A percentile compares a stretch with the other conserved stretches of the same genome.
phyloP scores from a whole-genome alignment of 2,797 vertebrate genomes.

The Danio kyathit region DNA sequence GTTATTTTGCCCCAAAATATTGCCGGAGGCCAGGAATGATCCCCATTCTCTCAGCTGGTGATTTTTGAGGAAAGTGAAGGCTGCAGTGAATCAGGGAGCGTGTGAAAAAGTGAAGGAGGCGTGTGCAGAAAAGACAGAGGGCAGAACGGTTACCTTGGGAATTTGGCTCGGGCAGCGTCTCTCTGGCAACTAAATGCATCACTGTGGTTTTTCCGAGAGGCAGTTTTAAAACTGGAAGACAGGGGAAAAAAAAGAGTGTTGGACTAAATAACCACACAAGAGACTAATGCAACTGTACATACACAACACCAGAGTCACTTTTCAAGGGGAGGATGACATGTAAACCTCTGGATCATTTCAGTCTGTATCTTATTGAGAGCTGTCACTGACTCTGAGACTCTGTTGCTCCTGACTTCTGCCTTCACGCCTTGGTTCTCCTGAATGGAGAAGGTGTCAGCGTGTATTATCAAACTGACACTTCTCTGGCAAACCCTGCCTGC shows the following conservation, averaged over 20 bases:
- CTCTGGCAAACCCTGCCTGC: conserved; percentile 6
- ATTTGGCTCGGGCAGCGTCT: conserved; percentile 98
- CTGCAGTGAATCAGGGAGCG: conserved; percentile 26
- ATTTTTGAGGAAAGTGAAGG: conserved; percentile 21
- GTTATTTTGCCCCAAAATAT: neutral
- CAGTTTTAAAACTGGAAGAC: conserved; percentile 91
- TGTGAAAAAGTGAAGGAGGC: conserved; percentile 31
- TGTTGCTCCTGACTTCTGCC: neutral
- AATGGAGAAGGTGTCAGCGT: conserved; percentile 1
- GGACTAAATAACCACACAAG: conserved; percentile 47
- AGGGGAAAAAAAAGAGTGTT: conserved; percentile 11
- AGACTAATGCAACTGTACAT: conserved; percentile 31
- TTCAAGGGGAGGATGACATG: neutral
- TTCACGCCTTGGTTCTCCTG: conserved; percentile 5
- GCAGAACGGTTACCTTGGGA: conserved; percentile 91
- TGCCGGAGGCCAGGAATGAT: neutral
- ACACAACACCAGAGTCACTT: conserved; percentile 1
- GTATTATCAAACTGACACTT: conserved; percentile 22
- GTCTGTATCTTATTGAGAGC: conserved; percentile 4
- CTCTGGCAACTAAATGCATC: conserved; percentile 99
- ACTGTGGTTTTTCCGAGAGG: conserved; percentile 97
- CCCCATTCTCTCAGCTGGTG: neutral
- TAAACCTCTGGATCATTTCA: neutral
- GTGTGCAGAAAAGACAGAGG: conserved; percentile 24
- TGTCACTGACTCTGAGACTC: neutral